These are phyloP conservation scores for Drosophila obscura DNA, from an alignment of 1,140 invertebrate species.

Conservation along the genomic window DNA sequence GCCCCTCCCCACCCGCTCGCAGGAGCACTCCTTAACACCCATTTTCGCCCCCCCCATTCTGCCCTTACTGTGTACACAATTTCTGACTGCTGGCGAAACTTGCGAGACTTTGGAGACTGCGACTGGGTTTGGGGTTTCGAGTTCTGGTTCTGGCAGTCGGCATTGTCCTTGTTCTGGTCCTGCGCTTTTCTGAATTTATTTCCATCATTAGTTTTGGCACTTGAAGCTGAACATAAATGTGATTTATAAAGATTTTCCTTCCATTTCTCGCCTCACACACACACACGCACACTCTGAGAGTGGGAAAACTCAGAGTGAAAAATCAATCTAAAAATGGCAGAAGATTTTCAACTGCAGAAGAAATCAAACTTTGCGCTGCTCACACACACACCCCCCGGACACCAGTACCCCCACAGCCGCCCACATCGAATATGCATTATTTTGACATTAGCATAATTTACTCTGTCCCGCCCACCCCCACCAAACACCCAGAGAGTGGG, in stretches of 20 bases:
- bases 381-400: conserved; percentile 18
- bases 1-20: neutral
- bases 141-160: conserved; percentile 62
- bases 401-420: conserved; percentile 49
- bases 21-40: conserved; percentile 1
- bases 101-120: too few species aligned
- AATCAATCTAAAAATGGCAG: conserved; percentile 52
- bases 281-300: conserved; percentile 25
- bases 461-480: conserved; percentile 29
- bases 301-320: conserved; percentile 6
- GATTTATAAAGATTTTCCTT: conserved; percentile 69
- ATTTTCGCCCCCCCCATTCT: conserved; percentile 13
- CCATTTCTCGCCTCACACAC: conserved; percentile 6
- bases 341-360: conserved; percentile 3
- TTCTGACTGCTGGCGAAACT: conserved; percentile 36
- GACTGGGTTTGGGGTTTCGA: neutral
- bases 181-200: conserved; percentile 74
- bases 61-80: conserved; percentile 27
- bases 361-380: conserved; percentile 27
- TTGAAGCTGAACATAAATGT: conserved; percentile 79
- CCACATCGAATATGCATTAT: conserved; percentile 82
- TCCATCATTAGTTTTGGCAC: conserved; percentile 82
- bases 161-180: conserved; percentile 67
- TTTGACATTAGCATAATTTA: conserved; percentile 84
- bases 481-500: neutral